These are phyloP conservation scores for Cydia strobilella DNA, from an alignment of 1,140 invertebrate species.

Conservation along the genomic window DNA sequence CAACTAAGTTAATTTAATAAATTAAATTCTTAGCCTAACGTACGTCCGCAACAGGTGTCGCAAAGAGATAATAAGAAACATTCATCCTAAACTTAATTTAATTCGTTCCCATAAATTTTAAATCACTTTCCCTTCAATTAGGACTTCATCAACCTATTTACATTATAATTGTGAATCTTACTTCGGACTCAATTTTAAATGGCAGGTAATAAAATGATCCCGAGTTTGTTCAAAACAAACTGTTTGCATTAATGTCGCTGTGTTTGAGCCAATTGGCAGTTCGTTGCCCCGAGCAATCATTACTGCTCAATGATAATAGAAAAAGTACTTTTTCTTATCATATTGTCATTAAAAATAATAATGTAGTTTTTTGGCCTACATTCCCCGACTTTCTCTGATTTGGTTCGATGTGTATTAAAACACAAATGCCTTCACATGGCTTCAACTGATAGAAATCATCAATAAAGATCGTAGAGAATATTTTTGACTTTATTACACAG, in stretches of 20 bases:
- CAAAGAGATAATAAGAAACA: neutral
- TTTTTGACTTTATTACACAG: too few species aligned
- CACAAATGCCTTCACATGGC: too few species aligned
- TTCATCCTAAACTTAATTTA: neutral
- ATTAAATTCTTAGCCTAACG: neutral
- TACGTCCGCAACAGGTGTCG: neutral
- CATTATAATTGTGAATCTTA: conserved; percentile 26
- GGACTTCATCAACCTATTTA: conserved; percentile 22
- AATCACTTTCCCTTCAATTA: neutral
- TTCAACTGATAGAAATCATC: too few species aligned
- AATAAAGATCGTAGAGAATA: too few species aligned
- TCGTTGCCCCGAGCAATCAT: neutral
- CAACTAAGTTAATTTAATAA: too few species aligned
- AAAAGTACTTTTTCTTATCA: neutral
- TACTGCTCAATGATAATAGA: neutral
- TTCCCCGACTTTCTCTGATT: neutral
- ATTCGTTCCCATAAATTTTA: neutral
- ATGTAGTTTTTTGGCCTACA: neutral
- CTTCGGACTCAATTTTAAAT: conserved; percentile 14
- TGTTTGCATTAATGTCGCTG: neutral
- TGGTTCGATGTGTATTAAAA: too few species aligned
- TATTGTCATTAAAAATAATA: neutral
- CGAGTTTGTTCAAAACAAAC: neutral
- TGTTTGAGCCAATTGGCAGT: conserved; percentile 11
- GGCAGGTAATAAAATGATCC: conserved; percentile 19